A percentile compares a stretch with the other conserved stretches of the same genome.
Evolutionary conservation across 2,113 vertebrate species (phyloP).

Genomic region (Gnathonemus longibarbis): DNA sequence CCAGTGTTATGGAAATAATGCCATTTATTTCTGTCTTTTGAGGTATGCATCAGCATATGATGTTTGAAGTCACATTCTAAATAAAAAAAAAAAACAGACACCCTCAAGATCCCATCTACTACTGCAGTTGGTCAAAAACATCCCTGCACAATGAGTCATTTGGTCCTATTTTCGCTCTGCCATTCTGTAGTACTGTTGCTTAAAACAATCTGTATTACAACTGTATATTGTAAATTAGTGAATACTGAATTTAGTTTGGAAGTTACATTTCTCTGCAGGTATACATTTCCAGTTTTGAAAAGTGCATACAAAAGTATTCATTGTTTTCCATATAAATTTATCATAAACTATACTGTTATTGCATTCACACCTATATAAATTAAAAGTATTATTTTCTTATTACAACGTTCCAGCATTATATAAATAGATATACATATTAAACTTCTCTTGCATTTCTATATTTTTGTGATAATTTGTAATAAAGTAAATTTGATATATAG

Average conservation of each 20-base stretch:
- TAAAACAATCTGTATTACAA: not conserved
- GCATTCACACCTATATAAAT: not conserved
- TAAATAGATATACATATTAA: not conserved
- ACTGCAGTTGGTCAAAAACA: not conserved
- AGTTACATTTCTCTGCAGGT: not conserved
- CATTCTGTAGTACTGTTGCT: not conserved
- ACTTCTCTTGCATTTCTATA: not conserved
- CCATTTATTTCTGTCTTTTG: not conserved
- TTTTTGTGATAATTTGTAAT: not conserved
- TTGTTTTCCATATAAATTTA: not conserved
- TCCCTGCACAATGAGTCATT: not conserved
- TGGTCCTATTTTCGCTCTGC: not conserved
- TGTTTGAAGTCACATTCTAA: not conserved
- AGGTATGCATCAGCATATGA: not conserved
- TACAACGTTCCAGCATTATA: not conserved
- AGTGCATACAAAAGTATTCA: not conserved
- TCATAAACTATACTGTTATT: not conserved
- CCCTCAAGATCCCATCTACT: not conserved
- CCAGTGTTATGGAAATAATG: not conserved
- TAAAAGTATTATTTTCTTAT: not conserved
- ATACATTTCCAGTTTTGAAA: not conserved
- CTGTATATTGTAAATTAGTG: not conserved
- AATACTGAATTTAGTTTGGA: not conserved
- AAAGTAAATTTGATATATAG: not conserved
- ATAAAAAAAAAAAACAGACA: not conserved